Conservation (phyloP, 2,797 vertebrate species). For the Chelon labrosus region DNA sequence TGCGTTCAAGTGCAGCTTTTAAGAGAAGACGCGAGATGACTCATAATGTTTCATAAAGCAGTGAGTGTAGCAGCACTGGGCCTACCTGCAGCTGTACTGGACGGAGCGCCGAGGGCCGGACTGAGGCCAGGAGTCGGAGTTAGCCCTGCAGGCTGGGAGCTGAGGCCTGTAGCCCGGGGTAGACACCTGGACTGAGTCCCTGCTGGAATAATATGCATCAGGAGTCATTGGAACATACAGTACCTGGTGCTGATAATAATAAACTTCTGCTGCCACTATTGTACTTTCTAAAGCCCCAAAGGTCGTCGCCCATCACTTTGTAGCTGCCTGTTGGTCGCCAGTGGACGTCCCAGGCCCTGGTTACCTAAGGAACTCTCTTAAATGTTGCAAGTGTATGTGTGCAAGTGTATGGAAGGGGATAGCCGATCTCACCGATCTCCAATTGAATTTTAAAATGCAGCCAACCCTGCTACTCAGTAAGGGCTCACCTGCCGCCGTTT, state of each 20-base stretch:
- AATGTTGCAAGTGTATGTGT: too few relatives aligned
- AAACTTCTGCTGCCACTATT: neutral
- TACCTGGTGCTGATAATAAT: neutral
- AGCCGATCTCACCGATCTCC: too few relatives aligned
- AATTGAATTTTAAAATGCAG: too few relatives aligned
- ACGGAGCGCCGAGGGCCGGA: slow-evolving; percentile 31
- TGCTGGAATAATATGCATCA: slow-evolving; percentile 39
- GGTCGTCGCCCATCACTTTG: too few relatives aligned
- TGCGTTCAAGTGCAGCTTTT: neutral
- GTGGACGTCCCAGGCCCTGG: too few relatives aligned
- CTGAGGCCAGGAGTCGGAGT: slow-evolving; percentile 38
- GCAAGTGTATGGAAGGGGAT: too few relatives aligned
- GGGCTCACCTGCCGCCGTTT: too few relatives aligned
- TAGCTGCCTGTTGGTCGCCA: too few relatives aligned
- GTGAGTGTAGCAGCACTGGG: neutral
- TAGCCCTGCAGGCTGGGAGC: slow-evolving; percentile 52
- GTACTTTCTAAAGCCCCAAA: neutral
- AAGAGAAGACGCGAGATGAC: neutral
- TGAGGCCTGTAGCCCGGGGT: slow-evolving; percentile 43
- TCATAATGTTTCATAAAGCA: neutral
- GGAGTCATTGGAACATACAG: neutral
- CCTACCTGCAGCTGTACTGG: slow-evolving; percentile 56
- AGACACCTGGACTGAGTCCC: slow-evolving; percentile 51
- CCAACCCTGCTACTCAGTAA: too few relatives aligned
- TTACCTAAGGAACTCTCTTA: too few relatives aligned